Evolutionary conservation across 2,113 vertebrate genomes (phyloP), one percentile per base, ranked within the genome.

Genomic region (Microcebus tavaratra): DNA sequence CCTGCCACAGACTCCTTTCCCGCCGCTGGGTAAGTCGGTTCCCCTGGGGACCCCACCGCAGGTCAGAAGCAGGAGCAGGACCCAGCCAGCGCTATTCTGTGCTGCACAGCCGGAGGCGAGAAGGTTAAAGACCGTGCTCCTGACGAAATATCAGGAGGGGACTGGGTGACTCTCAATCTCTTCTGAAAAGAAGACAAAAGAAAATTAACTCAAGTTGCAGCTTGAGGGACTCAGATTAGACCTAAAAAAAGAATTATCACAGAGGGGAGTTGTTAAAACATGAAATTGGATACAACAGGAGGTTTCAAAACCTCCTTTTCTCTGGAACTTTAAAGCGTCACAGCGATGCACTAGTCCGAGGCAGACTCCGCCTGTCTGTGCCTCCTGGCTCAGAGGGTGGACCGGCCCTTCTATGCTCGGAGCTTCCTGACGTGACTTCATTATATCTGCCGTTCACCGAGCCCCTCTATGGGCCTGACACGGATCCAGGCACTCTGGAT

Each of bases 141-240:
- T 6, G 45, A 80, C 67, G 73, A 80, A 39, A 27, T 12, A 67
- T 21, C 50, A 12, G 12, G 34, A 42, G 31, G 86, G 36, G 83
- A 18, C 57, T 1, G 29, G 68, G 8, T 3, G 13, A 8, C 50
- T 42, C 53, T 68, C 75, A n/a, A 0, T 72, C 75, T 84, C 92
- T 90, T 63, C 90, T 67, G 61, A 90, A 91, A 83, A 88, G 59
- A 18, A 93, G 50, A 88, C 53, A 68, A 76, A 90, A 89, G 88
- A 97, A 89, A 94, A 93, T 87, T 39, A 96, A 67, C 59, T 70
- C 57, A 11, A 86, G 25, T 36, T 91, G 13, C 80, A 88, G 55
- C 31, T 45, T 45, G 21, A 82, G 53, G 57, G 70, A 89, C 76
- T 81, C 55, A 76, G 72, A 67, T 91, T 92, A 70, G 63, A 90